phyloP scores from a whole-genome alignment of 1,140 invertebrate species.

The Zophobas atratus region DNA sequence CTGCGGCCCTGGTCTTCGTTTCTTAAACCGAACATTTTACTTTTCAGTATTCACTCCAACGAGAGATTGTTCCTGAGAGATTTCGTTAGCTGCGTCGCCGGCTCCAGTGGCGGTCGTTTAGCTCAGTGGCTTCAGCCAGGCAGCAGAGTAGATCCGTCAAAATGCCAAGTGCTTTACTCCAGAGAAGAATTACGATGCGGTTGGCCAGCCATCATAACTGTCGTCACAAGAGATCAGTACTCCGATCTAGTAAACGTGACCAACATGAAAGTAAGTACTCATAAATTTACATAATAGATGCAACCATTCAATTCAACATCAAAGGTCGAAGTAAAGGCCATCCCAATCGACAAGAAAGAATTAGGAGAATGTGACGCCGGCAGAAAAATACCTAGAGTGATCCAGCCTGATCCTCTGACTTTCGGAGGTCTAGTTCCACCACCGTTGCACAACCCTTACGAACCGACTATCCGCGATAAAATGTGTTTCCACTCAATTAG shows the following conservation, averaged over 20 bases:
- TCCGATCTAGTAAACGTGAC: constrained; percentile 88
- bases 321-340: constrained; percentile 67
- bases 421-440: constrained; percentile 82
- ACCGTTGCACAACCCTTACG: constrained; percentile 85
- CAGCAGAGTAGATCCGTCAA: constrained; percentile 89
- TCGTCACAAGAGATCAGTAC: constrained; percentile 94
- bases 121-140: constrained; percentile 96
- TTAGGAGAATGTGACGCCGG: constrained; percentile 70
- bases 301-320: constrained; percentile 45
- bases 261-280: constrained; percentile 81
- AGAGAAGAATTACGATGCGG: constrained; percentile 85
- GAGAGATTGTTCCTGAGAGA: constrained; percentile 95
- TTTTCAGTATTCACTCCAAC: constrained; percentile 84
- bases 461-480: constrained; percentile 90
- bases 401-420: constrained; percentile 78
- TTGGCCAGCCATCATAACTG: constrained; percentile 85
- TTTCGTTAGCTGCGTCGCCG: constrained; percentile 88
- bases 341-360: constrained; percentile 76
- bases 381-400: constrained; percentile 73
- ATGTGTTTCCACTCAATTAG: constrained; percentile 96
- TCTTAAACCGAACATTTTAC: background rate
- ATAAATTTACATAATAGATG: constrained; percentile 3
- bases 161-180: constrained; percentile 87
- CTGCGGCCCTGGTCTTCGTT: background rate
- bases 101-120: constrained; percentile 91